Base-by-base conservation (phyloP, 2,888 invertebrate genomes). In the Laothoe populi region DNA sequence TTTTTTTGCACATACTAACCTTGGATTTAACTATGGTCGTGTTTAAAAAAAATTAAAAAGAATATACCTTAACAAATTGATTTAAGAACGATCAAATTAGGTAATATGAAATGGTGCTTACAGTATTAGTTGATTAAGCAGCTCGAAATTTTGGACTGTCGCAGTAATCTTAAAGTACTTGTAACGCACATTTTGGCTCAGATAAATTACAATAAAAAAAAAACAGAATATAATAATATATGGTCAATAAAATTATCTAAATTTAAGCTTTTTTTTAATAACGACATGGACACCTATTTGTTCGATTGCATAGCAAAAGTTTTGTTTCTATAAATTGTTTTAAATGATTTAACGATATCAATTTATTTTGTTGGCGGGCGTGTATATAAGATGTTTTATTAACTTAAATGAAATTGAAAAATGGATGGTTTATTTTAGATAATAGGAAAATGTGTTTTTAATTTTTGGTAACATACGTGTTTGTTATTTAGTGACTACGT, bases 401-500 rank as follows among this genome's bases (percentile, higher is more conserved):
- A 86, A 87, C 78, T 82, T 82, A 78, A 79, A 75, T 67, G 70
- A 73, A 23, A 26, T 26, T 40, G 26, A 19, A 42, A 53, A 53
- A 31, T 53, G 49, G 26, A 49, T 64, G 66, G 58, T 49, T 48
- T 40, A 24, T 60, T 63, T 60, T 45, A 31, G 21, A 58, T 42
- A 24, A 48, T 26, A 31, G 66, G 13, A 64, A 66, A 67, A 66
- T 10, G 35, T 69, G 62, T 66, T 66, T 61, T 44, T 68, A 65
- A 67, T 72, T 67, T 69, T 68, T 86, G 80, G 75, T 83, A 79
- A 64, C 63, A 67, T 60, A 63, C 68, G 66, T 62, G 83, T 88
- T 90, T 90, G 91, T 91, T 92, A 91, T 91, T 88, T 91, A 91
- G 89, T 90, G 81, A 83, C 86, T 89, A 89, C n/a, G n/a, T n/a